Evolutionary conservation across 2,888 invertebrate genomes (phyloP).

Genomic region (Tiliacea citrago): DNA sequence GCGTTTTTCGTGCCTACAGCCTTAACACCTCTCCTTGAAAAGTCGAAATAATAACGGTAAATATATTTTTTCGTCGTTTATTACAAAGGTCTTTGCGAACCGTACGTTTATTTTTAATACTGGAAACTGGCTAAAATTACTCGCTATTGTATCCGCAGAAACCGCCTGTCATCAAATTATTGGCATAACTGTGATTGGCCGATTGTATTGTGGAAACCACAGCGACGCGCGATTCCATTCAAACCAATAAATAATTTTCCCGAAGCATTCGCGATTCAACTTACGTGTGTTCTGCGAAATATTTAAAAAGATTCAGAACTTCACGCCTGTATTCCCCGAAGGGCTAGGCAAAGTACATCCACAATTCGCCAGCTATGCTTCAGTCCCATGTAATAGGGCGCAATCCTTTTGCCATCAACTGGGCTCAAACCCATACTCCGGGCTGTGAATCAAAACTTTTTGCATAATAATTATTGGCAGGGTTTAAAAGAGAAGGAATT

Average conservation of each 20-base stretch:
- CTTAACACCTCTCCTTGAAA: background rate
- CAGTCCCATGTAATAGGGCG: background rate
- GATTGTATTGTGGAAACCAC: slow-evolving; percentile 10
- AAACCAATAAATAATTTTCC: slow-evolving; percentile 23
- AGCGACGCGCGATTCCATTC: slow-evolving; percentile 5
- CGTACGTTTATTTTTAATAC: background rate
- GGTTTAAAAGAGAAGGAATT: slow-evolving; percentile 49
- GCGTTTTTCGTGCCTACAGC: too few relatives aligned
- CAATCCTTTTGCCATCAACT: background rate
- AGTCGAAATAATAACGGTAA: background rate
- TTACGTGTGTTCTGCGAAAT: background rate
- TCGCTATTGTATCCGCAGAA: background rate
- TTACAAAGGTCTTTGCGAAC: background rate
- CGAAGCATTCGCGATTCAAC: slow-evolving; percentile 9
- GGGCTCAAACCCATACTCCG: background rate
- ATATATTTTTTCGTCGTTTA: background rate
- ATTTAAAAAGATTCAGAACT: background rate
- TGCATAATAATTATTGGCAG: slow-evolving; percentile 58
- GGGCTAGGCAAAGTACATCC: background rate
- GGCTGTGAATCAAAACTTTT: slow-evolving; percentile 18
- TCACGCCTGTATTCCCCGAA: background rate
- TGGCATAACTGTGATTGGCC: slow-evolving; percentile 34
- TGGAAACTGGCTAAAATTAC: background rate
- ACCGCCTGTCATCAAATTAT: slow-evolving; percentile 28
- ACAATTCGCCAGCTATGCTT: background rate